Conservation (phyloP, 1,140 invertebrate genomes). For the Drosophila rufa region DNA sequence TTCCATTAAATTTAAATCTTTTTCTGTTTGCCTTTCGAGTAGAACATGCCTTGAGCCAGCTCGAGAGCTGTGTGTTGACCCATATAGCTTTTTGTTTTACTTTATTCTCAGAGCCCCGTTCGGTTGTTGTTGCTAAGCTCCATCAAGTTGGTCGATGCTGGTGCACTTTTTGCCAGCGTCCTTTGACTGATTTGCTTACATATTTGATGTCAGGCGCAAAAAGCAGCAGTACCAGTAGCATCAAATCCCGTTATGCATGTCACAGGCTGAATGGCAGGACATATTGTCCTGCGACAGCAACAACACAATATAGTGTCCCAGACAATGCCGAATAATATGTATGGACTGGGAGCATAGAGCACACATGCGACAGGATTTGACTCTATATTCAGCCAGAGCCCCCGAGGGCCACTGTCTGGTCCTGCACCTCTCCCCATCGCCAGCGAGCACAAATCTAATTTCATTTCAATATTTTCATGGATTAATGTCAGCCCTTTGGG, state of each 20-base stretch:
- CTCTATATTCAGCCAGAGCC: conserved; percentile 16
- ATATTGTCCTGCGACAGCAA: conserved; percentile 27
- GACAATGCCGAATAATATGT: conserved; percentile 45
- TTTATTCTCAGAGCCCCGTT: conserved; percentile 6
- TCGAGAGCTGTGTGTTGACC: conserved; percentile 33
- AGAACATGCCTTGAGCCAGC: conserved; percentile 29
- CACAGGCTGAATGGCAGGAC: conserved; percentile 38
- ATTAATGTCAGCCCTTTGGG: conserved; percentile 27
- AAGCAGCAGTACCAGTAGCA: conserved; percentile 31
- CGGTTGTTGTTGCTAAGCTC: conserved; percentile 35
- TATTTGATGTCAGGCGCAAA: conserved; percentile 53
- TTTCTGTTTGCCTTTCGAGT: conserved; percentile 31
- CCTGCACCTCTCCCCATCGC: not conserved
- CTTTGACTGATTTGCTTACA: conserved; percentile 68
- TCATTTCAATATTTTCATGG: conserved; percentile 41
- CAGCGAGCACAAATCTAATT: conserved; percentile 14
- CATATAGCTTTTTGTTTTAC: conserved; percentile 35
- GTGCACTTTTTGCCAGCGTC: conserved; percentile 46
- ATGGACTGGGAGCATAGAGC: conserved; percentile 19
- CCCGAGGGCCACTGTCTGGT: conserved; percentile 5
- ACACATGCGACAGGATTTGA: conserved; percentile 15
- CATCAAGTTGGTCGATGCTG: conserved; percentile 36
- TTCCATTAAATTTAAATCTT: conserved; percentile 48
- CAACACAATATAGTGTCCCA: conserved; percentile 26
- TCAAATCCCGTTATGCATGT: conserved; percentile 72